These are phyloP conservation scores for Chaenodraco wilsoni DNA, from an alignment of 2,797 vertebrate genomes.

Conservation along the genomic window DNA sequence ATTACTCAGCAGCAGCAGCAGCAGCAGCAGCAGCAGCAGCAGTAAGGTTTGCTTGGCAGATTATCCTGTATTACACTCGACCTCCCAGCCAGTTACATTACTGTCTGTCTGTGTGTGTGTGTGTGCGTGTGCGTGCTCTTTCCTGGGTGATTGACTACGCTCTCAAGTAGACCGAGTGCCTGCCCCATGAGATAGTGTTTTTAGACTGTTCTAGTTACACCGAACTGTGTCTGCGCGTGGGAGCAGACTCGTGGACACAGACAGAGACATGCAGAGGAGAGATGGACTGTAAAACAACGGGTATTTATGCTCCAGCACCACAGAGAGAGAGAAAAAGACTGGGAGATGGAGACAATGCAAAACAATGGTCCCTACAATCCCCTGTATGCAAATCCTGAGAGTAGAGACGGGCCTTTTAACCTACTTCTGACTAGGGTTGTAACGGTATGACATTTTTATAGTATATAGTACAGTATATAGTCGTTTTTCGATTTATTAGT, in stretches of 20 bases:
- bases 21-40: slow-evolving; percentile 2
- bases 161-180: slow-evolving; percentile 64
- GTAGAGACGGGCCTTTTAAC: slow-evolving; percentile 12
- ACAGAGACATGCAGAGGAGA: slow-evolving; percentile 50
- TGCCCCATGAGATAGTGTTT: slow-evolving; percentile 68
- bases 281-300: slow-evolving; percentile 68
- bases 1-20: slow-evolving; percentile 61
- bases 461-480: no score
- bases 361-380: slow-evolving; percentile 20
- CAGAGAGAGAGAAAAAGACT: slow-evolving; percentile 9
- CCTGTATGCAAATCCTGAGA: slow-evolving; percentile 28
- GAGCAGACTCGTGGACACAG: slow-evolving; percentile 53
- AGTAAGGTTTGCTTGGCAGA: slow-evolving; percentile 63
- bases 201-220: slow-evolving; percentile 74
- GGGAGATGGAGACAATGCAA: slow-evolving; percentile 16
- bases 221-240: slow-evolving; percentile 46
- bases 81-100: slow-evolving; percentile 55
- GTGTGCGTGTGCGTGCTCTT: not conserved
- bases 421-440: not conserved
- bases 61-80: slow-evolving; percentile 53
- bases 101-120: slow-evolving; percentile 24
- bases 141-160: slow-evolving; percentile 59
- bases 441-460: no score
- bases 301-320: slow-evolving; percentile 52
- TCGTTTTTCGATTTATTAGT: no score